Evolutionary conservation across 2,888 invertebrate species (phyloP), one percentile per base, ranked within the genome.

Genomic region (Notocelia uddmanniana): DNA sequence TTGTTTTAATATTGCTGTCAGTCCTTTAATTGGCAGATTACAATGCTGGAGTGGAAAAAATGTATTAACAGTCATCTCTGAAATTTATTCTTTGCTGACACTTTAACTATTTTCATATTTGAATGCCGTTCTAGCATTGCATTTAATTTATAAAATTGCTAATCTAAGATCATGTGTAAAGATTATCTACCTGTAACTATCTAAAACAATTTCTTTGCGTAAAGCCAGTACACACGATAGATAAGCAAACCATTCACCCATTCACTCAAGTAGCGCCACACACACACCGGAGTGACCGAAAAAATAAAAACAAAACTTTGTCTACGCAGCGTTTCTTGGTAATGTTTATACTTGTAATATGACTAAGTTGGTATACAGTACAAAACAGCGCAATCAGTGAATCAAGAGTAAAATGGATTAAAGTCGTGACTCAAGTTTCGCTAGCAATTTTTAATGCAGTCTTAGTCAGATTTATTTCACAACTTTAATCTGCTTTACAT

Each of bases 321-420:
- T 15, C 6, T 55, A 48, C 52, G 11, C 3, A 10, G 23, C 41
- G 18, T 52, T 69, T 66, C 52, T 11, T 10, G 34, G 66, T 23
- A 71, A 21, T 66, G 59, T 64, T 71, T 54, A 34, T 21, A 71
- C 18, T 59, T 71, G 31, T 58, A 41, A 37, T 54, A 60, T 71
- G 71, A 67, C 66, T 71, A 71, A 71, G 31, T 59, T 31, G 3
- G 48, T 48, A 19, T 48, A 71, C 45, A 50, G 62, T 50, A 57
- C 45, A 64, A 48, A 60, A n/a, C 52, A 60, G 23, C 34, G 50
- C 72, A 55, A 62, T 57, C 60, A 72, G 62, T 72, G 72, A 72
- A 68, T 72, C 72, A 72, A 62, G 67, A 45, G 54, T 41, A 54
- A 71, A 71, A 60, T 67, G 58, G 66, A 72, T 72, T 68, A 68